Base-by-base conservation (phyloP, 2,888 invertebrate species). In the Machimus atricapillus region DNA sequence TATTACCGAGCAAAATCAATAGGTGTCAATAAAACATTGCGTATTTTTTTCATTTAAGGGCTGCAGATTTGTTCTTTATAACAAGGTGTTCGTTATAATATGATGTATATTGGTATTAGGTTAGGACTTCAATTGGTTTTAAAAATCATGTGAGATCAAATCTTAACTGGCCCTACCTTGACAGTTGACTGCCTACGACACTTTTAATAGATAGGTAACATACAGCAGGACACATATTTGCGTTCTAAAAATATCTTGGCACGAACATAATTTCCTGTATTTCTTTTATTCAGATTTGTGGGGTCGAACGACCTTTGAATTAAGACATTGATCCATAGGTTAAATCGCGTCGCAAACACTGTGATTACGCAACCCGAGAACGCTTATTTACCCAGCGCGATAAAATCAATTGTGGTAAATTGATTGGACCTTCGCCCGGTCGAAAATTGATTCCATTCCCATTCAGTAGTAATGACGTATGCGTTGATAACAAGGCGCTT, bases 321-420 rank as follows among this genome's bases (percentile, higher is more conserved):
- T 66, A 66, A 66, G 66, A 66, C 27, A 66, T 66, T 23, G 66
- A 66, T n/a, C 66, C 66, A 23, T 66, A 9, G 66, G 66, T 27
- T 27, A 66, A 66, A 66, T 27, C 12, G 66, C 19, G 27, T 9
- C 66, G 27, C 66, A 66, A 66, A 66, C 23, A 66, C 19, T 23
- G 23, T 19, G 27, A 56, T 79, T 46, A 27, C 12, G 79, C n/a
- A 79, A 79, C 79, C 31, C 14, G 40, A 46, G 79, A 23, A 7
- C 16, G n/a, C 31, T 34, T 27, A 79, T 79, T 79, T 79, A 79
- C 79, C 31, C 1, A 79, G 16, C 23, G 79, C 14, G 79, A 79
- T 46, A 79, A 79, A 79, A 79, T 79, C 79, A 79, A 79, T 79
- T 79, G 46, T 79, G 37, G 46, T 23, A 79, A 46, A 79, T 79